A percentile compares a stretch with the other conserved stretches of the same genome.
Conservation (phyloP, 2,797 vertebrate species). For the Sebastes iracundus region DNA sequence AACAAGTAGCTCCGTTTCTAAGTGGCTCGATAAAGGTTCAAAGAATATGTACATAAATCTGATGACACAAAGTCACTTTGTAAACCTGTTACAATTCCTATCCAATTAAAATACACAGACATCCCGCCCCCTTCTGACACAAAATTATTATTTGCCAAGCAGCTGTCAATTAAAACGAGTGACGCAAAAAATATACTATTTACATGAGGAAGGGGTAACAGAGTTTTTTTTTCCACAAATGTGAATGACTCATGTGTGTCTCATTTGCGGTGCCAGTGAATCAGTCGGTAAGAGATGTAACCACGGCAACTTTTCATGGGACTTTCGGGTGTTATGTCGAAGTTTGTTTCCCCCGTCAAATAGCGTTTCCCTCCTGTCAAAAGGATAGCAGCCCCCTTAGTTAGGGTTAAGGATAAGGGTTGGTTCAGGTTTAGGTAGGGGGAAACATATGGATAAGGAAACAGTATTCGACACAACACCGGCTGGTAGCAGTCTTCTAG, state of each 20-base stretch:
- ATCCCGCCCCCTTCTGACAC: not conserved
- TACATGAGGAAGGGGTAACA: too few relatives aligned
- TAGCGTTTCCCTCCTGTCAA: not conserved
- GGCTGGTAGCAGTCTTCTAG: too few relatives aligned
- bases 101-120: not conserved
- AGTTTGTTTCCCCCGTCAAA: not conserved
- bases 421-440: too few relatives aligned
- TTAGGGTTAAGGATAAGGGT: too few relatives aligned
- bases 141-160: not conserved
- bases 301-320: not conserved
- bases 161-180: not conserved
- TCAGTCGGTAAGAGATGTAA: not conserved
- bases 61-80: not conserved
- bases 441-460: too few relatives aligned
- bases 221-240: too few relatives aligned
- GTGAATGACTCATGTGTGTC: too few relatives aligned
- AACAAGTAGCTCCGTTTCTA: not conserved
- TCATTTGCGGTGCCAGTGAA: too few relatives aligned
- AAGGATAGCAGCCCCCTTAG: too few relatives aligned
- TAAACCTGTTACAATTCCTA: not conserved
- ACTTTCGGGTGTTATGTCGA: not conserved
- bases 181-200: too few relatives aligned
- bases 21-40: not conserved
- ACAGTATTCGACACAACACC: too few relatives aligned
- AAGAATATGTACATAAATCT: not conserved